Evolutionary conservation across 2,797 vertebrate genomes (phyloP), one percentile per base, ranked within the genome.

Genomic region (Phrynocephalus forsythii): DNA sequence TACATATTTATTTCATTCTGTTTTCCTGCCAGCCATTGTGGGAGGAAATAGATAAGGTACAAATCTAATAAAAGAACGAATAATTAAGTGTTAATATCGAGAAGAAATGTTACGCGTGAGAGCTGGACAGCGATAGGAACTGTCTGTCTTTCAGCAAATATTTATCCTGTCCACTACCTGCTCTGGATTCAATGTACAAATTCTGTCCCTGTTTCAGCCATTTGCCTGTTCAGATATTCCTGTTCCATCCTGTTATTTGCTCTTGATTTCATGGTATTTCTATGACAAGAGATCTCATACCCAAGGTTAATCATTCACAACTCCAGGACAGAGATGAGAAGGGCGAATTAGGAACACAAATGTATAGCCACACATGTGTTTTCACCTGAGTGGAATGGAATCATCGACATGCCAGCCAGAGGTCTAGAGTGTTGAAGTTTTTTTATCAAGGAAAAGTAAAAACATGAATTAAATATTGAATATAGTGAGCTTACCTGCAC

Each of bases 241-340:
- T 30, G 30, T 67, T 81, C 60, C 30, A 56, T 9, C 26, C 76
- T 79, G 66, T 88, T 67, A 84, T 80, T 86, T 79, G 44, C 24
- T 30, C 76, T 86, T 89, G 60, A 73, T 52, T 83, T 83, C 56
- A 82, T 77, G 7, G 68, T 38, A 78, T 30, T 68, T 88, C 16
- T 24, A 38, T 67, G 67, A 73, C 5, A 71, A 79, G 24, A 83
- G 30, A 79, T 13, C 13, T 52, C n/a, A 66, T 16, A 72, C n/a
- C 63, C 22, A 84, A 86, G 56, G 75, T 44, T 79, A 86, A 83
- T 83, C 56, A 89, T 86, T 79, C 84, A 86, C 52, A 86, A 72
- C 44, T 24, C 67, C 26, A 15, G 52, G 69, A 71, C 63, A 72
- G 13, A 18, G 48, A 66, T 22, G 67, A 63, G 48, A 52, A n/a